Evolutionary conservation across 2,797 vertebrate species (phyloP).

Genomic region (Setipinna tenuifilis): DNA sequence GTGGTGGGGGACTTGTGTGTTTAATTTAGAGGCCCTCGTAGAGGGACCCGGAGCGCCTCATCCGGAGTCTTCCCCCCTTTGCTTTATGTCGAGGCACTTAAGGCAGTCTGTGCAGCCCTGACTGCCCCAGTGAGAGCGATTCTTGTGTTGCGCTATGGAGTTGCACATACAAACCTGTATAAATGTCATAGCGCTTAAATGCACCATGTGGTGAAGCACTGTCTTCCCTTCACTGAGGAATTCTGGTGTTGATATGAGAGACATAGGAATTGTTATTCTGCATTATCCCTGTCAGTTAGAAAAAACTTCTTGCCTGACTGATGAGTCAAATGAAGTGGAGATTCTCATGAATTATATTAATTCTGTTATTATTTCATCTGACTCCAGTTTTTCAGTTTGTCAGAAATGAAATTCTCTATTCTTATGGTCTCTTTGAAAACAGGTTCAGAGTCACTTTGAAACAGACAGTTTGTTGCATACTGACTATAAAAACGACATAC

Average conservation of each 20-base stretch:
- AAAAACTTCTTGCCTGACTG: background rate
- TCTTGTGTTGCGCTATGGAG: background rate
- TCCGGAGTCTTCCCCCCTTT: background rate
- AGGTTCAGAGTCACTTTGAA: background rate
- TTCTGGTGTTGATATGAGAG: background rate
- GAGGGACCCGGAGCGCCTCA: background rate
- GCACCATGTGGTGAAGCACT: background rate
- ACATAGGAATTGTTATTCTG: background rate
- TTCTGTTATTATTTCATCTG: background rate
- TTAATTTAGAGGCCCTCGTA: slow-evolving; percentile 7
- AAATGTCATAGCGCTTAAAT: background rate
- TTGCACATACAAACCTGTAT: background rate
- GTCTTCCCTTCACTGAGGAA: background rate
- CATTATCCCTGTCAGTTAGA: background rate
- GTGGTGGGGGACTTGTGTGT: slow-evolving; percentile 24
- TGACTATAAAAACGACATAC: background rate
- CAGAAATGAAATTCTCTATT: background rate
- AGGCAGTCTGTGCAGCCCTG: background rate
- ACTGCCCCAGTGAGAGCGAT: background rate
- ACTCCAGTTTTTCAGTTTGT: background rate
- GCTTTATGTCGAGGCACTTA: background rate
- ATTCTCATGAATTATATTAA: background rate
- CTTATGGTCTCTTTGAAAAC: background rate
- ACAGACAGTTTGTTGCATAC: background rate
- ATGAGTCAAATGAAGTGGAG: background rate